Base-by-base conservation (phyloP, 2,113 vertebrate species). In the Emydocephalus ijimae region DNA sequence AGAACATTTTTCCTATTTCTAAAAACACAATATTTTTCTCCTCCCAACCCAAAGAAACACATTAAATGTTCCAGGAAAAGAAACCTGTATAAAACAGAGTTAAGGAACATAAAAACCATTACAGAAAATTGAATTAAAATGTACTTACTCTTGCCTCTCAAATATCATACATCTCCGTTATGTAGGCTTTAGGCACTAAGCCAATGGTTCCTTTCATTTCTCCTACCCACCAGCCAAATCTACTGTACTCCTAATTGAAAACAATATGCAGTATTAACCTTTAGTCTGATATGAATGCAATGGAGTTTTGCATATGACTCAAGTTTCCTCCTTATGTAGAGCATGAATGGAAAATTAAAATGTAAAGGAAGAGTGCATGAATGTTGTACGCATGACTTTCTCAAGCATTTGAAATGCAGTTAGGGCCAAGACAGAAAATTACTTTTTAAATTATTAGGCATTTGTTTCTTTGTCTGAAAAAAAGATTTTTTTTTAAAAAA, bases 221-320 rank as follows among this genome's bases (percentile, higher is more conserved):
- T 97, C 99, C 99, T 96, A 99, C 98, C 99, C 99, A 99, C 99
- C 99, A 99, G 97, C 99, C 99, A 95, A 98, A 99, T 96, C 93
- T 98, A 98, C 98, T 97, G 97, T 99, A 99, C 96, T 99, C 99
- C 99, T 99, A 98, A 98, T 98, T 97, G 94, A 97, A 97, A 97
- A 97, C 98, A 98, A 98, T 98, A 98, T 95, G 95, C 97, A 97
- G 95, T 97, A 98, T 98, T 98, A 98, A 98, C 98, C 97, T 98
- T 98, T 97, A 98, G 97, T 97, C 97, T 94, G 95, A 97, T 95
- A 96, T 95, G 97, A 97, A 97, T 96, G 97, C 96, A 97, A 96
- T 93, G 95, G 94, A 94, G 57, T 96, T 97, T 97, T 97, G 92
- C 97, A 97, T 95, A 96, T 94, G 97, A 96, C 96, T 98, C 97